These are phyloP conservation scores for Neosilurus hyrtlii DNA, from an alignment of 2,797 vertebrate genomes.

Conservation along the genomic window DNA sequence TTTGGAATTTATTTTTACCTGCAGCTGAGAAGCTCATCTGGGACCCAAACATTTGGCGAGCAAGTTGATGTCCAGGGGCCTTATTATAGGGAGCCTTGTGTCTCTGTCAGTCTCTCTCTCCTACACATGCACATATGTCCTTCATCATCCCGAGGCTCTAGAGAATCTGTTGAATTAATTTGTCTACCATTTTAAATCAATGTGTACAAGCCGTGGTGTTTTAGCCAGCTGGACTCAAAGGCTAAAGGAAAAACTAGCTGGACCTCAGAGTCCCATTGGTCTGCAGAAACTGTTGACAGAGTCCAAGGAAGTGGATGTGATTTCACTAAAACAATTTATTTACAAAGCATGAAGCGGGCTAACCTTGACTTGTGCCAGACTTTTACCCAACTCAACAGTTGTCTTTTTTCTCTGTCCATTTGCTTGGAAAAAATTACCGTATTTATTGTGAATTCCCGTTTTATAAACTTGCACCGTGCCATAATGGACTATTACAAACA, in stretches of 20 bases:
- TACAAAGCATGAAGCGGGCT: slow-evolving; percentile 18
- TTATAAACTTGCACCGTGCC: slow-evolving; percentile 18
- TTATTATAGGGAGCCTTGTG: slow-evolving; percentile 27
- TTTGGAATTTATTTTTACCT: slow-evolving; percentile 31
- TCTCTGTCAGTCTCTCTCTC: not conserved
- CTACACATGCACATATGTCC: slow-evolving; percentile 6
- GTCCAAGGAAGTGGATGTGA: slow-evolving; percentile 46
- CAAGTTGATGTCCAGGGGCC: slow-evolving; percentile 7
- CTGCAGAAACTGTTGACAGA: slow-evolving; percentile 48
- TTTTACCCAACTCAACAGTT: not conserved
- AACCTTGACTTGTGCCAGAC: slow-evolving; percentile 24
- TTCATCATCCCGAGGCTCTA: slow-evolving; percentile 10
- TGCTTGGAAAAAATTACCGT: slow-evolving; percentile 29
- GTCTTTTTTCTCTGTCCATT: slow-evolving; percentile 23
- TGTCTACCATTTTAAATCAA: slow-evolving; percentile 28
- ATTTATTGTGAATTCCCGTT: slow-evolving; percentile 46
- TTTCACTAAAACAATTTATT: slow-evolving; percentile 50
- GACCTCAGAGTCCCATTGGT: slow-evolving; percentile 26
- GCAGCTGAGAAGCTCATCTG: slow-evolving; percentile 25
- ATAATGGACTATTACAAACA: slow-evolving; percentile 34
- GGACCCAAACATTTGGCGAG: slow-evolving; percentile 22
- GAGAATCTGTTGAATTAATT: slow-evolving; percentile 32
- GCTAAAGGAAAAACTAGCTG: slow-evolving; percentile 29
- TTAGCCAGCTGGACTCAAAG: slow-evolving; percentile 29
- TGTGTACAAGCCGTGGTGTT: slow-evolving; percentile 8